Conservation (phyloP, 2,888 invertebrate genomes). For the Xestoiulus laeticollis region DNA sequence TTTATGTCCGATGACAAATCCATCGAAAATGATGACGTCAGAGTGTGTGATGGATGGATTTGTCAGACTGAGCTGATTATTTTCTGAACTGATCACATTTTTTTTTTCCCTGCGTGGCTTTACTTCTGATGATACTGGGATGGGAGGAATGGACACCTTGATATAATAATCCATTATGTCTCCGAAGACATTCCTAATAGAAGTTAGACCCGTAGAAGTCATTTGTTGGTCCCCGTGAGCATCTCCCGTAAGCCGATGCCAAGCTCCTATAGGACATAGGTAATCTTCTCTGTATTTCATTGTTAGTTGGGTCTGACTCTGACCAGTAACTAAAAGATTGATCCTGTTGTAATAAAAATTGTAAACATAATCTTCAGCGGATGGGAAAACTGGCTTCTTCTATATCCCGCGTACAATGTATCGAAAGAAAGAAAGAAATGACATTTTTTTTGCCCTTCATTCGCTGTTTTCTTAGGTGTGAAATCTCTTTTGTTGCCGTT, state of each 20-base stretch:
- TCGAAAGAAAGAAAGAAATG: not conserved
- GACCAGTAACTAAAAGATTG: constrained; percentile 20
- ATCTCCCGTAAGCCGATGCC: not conserved
- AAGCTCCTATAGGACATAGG: not conserved
- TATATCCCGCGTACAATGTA: not conserved
- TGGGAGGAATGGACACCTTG: not conserved
- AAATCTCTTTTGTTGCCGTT: not conserved
- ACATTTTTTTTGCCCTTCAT: not conserved
- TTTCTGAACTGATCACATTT: not conserved
- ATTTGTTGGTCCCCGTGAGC: not conserved
- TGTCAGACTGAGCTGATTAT: not conserved
- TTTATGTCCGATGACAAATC: not conserved
- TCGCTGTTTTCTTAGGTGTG: not conserved
- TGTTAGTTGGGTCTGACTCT: not conserved
- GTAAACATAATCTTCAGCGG: not conserved
- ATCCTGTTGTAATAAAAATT: constrained; percentile 14
- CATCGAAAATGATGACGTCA: not conserved
- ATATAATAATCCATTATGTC: constrained; percentile 35
- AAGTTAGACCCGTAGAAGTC: not conserved
- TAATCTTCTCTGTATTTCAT: constrained; percentile 35
- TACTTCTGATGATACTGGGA: not conserved
- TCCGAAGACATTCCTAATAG: not conserved
- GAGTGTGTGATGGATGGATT: not conserved
- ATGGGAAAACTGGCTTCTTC: not conserved
- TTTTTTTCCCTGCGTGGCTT: not conserved